Conservation (phyloP, 1,140 invertebrate genomes). For the Steinernema khuongi region DNA sequence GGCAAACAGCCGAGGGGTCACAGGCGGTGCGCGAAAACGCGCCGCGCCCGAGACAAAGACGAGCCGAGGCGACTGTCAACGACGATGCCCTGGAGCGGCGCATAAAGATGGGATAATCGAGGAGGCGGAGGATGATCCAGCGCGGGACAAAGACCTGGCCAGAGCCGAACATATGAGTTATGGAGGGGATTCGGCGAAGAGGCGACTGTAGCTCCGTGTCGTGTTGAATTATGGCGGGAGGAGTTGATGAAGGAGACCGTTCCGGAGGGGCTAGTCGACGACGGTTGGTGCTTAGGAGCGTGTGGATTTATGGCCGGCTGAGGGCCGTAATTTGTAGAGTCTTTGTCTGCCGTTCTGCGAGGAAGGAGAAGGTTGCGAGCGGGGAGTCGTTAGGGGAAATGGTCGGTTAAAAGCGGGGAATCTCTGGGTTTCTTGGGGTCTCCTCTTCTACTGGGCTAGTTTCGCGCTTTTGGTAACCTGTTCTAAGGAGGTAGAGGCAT, state of each 20-base stretch:
- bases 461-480: too few species aligned
- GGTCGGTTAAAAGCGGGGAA: too few species aligned
- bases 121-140: background rate
- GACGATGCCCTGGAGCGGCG: background rate
- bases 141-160: background rate
- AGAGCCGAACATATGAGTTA: conserved; percentile 12
- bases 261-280: background rate
- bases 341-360: conserved; percentile 8
- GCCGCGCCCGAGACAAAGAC: background rate
- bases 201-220: background rate
- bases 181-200: background rate
- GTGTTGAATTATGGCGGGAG: background rate
- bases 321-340: background rate
- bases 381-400: too few species aligned
- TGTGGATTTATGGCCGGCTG: background rate
- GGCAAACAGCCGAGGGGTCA: background rate
- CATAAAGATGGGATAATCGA: conserved; percentile 17
- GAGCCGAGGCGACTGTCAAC: background rate
- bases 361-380: background rate
- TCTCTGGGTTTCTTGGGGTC: too few species aligned
- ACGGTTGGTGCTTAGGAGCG: background rate
- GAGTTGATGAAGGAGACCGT: background rate
- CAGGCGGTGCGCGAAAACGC: conserved; percentile 9
- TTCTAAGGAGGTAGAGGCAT: too few species aligned
- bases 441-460: too few species aligned